Conservation (phyloP, 1,140 invertebrate species). For the Monomorium pharaonis region DNA sequence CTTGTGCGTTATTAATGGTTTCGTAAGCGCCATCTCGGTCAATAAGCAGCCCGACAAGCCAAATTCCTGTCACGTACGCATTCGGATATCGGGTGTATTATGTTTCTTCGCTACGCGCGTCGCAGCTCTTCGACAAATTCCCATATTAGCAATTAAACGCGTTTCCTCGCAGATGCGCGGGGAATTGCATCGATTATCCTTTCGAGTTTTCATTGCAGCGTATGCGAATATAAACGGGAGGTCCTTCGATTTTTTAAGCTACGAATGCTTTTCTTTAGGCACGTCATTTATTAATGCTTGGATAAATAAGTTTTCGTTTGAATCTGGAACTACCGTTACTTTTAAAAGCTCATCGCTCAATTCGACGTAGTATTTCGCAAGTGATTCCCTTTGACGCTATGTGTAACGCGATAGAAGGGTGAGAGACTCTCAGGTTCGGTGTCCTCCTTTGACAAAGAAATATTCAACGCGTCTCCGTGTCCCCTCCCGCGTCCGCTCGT, state of each 20-base stretch:
- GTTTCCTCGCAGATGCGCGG: no score
- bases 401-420: background rate
- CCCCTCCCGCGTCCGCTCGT: background rate
- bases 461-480: background rate
- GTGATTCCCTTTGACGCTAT: background rate
- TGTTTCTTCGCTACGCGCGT: slow-evolving; percentile 26
- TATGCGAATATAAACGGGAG: background rate
- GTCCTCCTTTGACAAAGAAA: slow-evolving; percentile 1
- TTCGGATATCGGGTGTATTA: background rate
- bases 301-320: background rate
- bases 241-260: background rate
- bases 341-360: background rate
- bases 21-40: slow-evolving; percentile 29
- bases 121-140: background rate
- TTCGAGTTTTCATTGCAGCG: no score
- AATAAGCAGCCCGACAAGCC: slow-evolving; percentile 32
- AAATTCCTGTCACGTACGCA: slow-evolving; percentile 45
- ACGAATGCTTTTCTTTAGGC: background rate
- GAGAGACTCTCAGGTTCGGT: background rate
- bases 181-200: background rate
- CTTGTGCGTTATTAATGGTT: slow-evolving; percentile 54
- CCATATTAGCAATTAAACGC: slow-evolving; percentile 11
- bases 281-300: background rate
- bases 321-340: no score
- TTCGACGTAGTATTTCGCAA: background rate